Evolutionary conservation across 2,797 vertebrate species (phyloP).

Genomic region (Delichon dasypus): DNA sequence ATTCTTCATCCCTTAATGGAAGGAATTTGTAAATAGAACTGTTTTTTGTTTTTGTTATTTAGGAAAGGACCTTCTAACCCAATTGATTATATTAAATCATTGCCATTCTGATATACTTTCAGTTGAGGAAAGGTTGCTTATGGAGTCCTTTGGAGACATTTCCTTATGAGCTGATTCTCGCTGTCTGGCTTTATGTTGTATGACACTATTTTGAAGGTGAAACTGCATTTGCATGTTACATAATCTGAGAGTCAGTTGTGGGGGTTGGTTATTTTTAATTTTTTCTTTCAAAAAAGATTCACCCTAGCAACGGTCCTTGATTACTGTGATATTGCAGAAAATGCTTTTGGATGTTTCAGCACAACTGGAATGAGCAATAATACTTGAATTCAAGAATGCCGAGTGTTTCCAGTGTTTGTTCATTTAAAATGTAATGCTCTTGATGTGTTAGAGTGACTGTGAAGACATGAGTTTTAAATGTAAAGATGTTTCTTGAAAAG

Average conservation of each 20-base stretch:
- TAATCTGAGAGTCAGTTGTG: not conserved
- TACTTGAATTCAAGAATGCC: not conserved
- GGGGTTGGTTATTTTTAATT: not conserved
- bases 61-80: not conserved
- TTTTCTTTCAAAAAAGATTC: not conserved
- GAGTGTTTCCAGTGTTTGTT: not conserved
- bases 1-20: not conserved
- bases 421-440: not conserved
- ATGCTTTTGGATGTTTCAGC: not conserved
- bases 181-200: not conserved
- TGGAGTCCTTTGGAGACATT: not conserved
- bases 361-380: not conserved
- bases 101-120: not conserved
- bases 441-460: not conserved
- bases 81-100: not conserved
- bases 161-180: not conserved
- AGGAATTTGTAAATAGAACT: not conserved
- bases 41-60: not conserved
- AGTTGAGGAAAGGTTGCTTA: not conserved
- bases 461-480: not conserved
- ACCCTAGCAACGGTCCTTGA: not conserved
- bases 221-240: conserved; percentile 38
- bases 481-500: not conserved
- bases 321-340: not conserved
- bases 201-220: conserved; percentile 26